Base-by-base conservation (phyloP, 1,140 invertebrate species). In the Apocrypta bakeri region DNA sequence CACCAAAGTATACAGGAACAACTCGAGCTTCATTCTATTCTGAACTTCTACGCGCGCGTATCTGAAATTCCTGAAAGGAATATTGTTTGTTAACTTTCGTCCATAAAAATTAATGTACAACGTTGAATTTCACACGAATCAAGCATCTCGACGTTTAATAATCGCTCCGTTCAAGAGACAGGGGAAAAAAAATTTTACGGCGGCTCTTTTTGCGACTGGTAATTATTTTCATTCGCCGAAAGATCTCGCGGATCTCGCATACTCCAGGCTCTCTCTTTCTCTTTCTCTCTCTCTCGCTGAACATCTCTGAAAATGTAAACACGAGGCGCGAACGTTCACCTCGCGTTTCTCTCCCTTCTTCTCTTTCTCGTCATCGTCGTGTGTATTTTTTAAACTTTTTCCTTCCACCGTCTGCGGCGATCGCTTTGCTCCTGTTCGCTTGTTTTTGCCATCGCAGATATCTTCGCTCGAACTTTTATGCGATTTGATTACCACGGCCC, bases 281-380 rank as follows among this genome's bases (percentile, higher is more conserved):
- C 9, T 37, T 9, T 37, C 33, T 37, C 33, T 37, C 33, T n/a
- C 21, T 2, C 61, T n/a, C 61, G n/a, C 12, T 7, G 11, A 42
- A 42, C 68, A 37, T 71, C 40, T 79, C 29, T 72, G 24, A 79
- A 71, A 79, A 79, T 79, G 79, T 80, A 80, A 80, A 80, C 79
- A 80, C 48, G 68, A 61, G 78, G 42, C 68, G 68, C 79, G 79
- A 80, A 42, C 79, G 33, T 80, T 80, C 69, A 80, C 79, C 79
- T 64, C 78, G 42, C 29, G 77, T 17, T 6, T 7, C 31, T 71
- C 17, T 71, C 12, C 17, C 33, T 12, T 6, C 24, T 25, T 48
- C 42, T 25, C 42, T 25, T 7, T 8, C 48, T 27, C 21, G 29
- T 69, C 68, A 29, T 69, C 29, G 68, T 69, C 31, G 68, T 21